A percentile compares a stretch with the other conserved stretches of the same genome.
Evolutionary conservation across 2,888 invertebrate genomes (phyloP).

Genomic region (Dynastes tityus): DNA sequence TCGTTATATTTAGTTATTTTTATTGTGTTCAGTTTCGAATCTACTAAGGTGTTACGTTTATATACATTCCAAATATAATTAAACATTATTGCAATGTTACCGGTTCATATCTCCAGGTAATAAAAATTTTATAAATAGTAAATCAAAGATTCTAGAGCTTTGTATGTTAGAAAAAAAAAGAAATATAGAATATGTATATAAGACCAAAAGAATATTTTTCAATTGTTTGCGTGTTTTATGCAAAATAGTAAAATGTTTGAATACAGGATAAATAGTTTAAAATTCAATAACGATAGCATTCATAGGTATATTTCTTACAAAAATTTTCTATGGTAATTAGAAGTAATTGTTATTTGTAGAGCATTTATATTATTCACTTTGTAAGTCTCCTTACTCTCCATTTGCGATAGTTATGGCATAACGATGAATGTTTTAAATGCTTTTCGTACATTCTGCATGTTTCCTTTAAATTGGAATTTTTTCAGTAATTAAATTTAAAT

Average conservation of each 20-base stretch:
- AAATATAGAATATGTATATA: slow-evolving; percentile 15
- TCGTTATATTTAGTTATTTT: neutral
- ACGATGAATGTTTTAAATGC: no score
- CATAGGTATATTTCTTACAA: neutral
- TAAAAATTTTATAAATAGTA: slow-evolving; percentile 7
- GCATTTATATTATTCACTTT: neutral
- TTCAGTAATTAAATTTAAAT: neutral
- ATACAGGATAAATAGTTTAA: no score
- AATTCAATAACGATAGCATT: neutral
- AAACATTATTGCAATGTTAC: neutral
- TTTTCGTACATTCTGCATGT: no score
- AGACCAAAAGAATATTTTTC: neutral
- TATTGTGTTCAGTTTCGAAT: slow-evolving; percentile 1
- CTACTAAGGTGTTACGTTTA: neutral
- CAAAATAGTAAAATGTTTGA: neutral
- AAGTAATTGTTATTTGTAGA: neutral
- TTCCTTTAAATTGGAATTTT: no score
- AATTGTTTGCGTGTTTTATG: neutral
- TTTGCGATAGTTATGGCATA: no score
- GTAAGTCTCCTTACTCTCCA: no score
- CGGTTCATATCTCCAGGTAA: slow-evolving; percentile 16
- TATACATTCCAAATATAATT: neutral
- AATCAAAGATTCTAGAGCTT: slow-evolving; percentile 10
- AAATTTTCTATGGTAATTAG: neutral
- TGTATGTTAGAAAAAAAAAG: slow-evolving; percentile 4